These are phyloP conservation scores for Nemopilema nomurai DNA, from an alignment of 30 jellyfish, hydroid and myxozoan genomes.

Conservation along the genomic window DNA sequence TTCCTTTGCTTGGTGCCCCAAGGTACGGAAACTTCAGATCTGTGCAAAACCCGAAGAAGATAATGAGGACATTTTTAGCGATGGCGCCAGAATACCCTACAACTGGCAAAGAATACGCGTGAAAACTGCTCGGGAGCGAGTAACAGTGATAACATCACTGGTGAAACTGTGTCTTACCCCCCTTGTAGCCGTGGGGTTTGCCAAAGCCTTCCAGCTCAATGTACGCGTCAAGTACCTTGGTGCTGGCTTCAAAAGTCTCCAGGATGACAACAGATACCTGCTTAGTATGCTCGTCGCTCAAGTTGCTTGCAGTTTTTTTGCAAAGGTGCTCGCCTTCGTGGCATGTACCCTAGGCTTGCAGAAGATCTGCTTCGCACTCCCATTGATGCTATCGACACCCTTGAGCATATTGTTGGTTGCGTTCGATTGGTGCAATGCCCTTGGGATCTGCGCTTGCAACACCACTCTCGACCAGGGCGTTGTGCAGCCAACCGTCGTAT, in stretches of 20 bases:
- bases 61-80: conserved; percentile 2
- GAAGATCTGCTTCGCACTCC: conserved; percentile 75
- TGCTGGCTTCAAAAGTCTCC: conserved; percentile 47
- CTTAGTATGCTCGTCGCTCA: conserved; percentile 48
- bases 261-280: background rate
- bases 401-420: conserved; percentile 52
- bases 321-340: conserved; percentile 60
- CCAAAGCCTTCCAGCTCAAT: conserved; percentile 21
- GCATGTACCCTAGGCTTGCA: conserved; percentile 85
- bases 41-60: conserved; percentile 15
- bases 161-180: conserved; percentile 61
- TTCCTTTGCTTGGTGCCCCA: conserved; percentile 89
- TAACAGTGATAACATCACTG: conserved; percentile 62
- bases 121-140: conserved; percentile 65
- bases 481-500: background rate
- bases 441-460: conserved; percentile 7
- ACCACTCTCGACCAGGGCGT: background rate
- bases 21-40: conserved; percentile 63
- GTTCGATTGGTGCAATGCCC: conserved; percentile 16
- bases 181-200: conserved; percentile 46
- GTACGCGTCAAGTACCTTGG: background rate
- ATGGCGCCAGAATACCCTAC: conserved; percentile 9
- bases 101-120: conserved; percentile 62
- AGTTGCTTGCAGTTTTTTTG: conserved; percentile 57
- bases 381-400: conserved; percentile 73